phyloP scores from a whole-genome alignment of 2,113 vertebrate species.

The Scytalopus superciliaris region DNA sequence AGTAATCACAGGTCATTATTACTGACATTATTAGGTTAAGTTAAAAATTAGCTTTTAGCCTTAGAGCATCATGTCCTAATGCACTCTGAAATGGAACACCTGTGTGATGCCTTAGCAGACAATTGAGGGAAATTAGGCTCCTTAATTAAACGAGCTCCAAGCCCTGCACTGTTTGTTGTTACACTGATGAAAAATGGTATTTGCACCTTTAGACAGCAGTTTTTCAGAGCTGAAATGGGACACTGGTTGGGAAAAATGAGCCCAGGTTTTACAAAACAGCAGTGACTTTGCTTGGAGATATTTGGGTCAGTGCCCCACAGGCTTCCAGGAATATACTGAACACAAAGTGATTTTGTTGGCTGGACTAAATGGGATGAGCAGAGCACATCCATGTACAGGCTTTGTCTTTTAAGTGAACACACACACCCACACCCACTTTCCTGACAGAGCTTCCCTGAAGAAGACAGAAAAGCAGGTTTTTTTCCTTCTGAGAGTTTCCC shows the following conservation, averaged over 20 bases:
- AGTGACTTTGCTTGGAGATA: not conserved
- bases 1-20: constrained; percentile 72
- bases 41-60: constrained; percentile 75
- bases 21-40: constrained; percentile 69
- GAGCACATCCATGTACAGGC: not conserved
- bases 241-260: not conserved
- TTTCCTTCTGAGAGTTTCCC: too few species aligned
- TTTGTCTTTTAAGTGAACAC: not conserved
- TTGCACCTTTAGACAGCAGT: not conserved
- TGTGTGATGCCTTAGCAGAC: constrained; percentile 53
- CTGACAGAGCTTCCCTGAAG: too few species aligned
- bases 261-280: not conserved
- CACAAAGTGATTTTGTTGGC: not conserved
- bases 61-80: constrained; percentile 63
- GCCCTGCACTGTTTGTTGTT: constrained; percentile 33
- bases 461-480: too few species aligned
- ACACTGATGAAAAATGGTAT: constrained; percentile 17
- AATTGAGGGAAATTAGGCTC: constrained; percentile 64
- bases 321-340: not conserved
- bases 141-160: constrained; percentile 67
- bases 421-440: not conserved
- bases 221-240: not conserved
- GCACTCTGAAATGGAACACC: constrained; percentile 71
- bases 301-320: not conserved
- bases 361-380: not conserved